Evolutionary conservation across 2,888 invertebrate species (phyloP), one percentile per base, ranked within the genome.

Genomic region (Caenorhabditis panamensis): DNA sequence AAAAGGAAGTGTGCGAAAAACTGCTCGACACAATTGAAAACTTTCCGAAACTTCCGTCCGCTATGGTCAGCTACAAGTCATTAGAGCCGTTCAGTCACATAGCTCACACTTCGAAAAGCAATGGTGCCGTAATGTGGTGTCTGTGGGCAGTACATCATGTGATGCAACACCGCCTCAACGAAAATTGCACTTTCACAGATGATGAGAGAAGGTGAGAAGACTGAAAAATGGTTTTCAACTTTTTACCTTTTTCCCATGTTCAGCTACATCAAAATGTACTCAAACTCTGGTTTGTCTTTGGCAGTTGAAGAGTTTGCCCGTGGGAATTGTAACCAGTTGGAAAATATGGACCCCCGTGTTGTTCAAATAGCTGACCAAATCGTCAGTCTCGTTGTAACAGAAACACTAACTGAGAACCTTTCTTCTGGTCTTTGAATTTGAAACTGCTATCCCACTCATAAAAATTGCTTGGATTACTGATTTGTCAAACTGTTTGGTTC

Each of bases 131-230:
- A 88, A 91, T 94, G 69, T 95, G 95, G 95, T 94, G 95, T 16
- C 93, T 94, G 4, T 95, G 95, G 95, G 95, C 95, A 1, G 94
- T 95, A 85, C 94, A 94, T 89, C 94, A 95, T 90, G 95, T 95
- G 67, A 26, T 84, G 16, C 44, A 64, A 16, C 79, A 83, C 51
- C 94, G 94, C 89, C 93, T 94, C n/a, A 94, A 63, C n/a, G 31
- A n/a, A n/a, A n/a, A n/a, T n/a, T 37, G 28, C 22, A n/a, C 49
- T 2, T n/a, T 9, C 8, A 9, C 31, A 31, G 9, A 18, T 31
- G 31, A 6, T 31, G 31, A 31, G 9, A 31, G 9, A 31, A 31
- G 5, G 9, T 31, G 31, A 31, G 31, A 31, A 31, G 31, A n/a
- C n/a, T n/a, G n/a, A n/a, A n/a, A n/a, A n/a, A n/a, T n/a, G n/a